Evolutionary conservation across 2,888 invertebrate genomes (phyloP).

Genomic region (Macaria liturata): DNA sequence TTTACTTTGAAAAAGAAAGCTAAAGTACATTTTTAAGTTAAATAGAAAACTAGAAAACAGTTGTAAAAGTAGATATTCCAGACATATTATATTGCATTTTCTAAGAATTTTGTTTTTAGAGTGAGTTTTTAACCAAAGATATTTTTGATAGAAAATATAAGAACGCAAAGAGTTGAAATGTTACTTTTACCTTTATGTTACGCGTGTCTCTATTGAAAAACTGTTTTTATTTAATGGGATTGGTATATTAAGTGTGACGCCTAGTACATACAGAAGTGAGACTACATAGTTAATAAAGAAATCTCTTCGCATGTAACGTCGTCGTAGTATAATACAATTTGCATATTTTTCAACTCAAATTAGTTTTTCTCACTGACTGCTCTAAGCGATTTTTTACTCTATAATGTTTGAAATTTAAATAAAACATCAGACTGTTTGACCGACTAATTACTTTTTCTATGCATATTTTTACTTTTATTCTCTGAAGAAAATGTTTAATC

Average conservation of each 20-base stretch:
- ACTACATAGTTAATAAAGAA: no score
- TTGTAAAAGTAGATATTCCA: not conserved
- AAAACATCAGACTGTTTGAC: not conserved
- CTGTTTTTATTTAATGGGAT: no score
- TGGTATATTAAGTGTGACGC: no score
- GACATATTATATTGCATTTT: not conserved
- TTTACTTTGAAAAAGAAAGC: not conserved
- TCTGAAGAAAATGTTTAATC: conserved; percentile 6
- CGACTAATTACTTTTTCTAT: conserved; percentile 6
- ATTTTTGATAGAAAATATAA: no score
- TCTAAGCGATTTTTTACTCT: not conserved
- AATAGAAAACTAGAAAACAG: not conserved
- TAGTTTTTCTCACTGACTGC: not conserved
- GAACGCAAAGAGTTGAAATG: no score
- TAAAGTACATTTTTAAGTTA: not conserved
- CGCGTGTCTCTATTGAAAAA: no score
- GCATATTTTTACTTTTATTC: conserved; percentile 12
- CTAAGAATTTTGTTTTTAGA: not conserved
- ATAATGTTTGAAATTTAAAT: conserved; percentile 1
- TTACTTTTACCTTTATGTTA: no score
- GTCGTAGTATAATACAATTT: no score
- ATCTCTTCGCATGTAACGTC: no score
- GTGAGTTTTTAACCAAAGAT: no score
- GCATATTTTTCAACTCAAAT: not conserved
- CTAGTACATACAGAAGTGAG: no score